phyloP scores from a whole-genome alignment of 2,888 invertebrate species.

The Flexamia atlantica region DNA sequence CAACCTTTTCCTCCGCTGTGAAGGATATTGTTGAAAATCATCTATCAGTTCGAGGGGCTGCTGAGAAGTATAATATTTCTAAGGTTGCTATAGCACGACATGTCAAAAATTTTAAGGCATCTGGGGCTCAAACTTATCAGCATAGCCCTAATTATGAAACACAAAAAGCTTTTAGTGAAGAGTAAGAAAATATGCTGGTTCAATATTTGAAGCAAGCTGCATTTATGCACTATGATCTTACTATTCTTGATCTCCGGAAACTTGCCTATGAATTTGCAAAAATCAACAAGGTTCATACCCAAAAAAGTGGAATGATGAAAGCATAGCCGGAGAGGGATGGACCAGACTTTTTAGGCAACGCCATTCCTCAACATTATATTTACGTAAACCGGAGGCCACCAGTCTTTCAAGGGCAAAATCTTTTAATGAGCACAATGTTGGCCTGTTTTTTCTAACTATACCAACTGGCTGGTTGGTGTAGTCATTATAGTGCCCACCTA shows the following conservation, averaged over 20 bases:
- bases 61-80: slow-evolving; percentile 60
- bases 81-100: slow-evolving; percentile 54
- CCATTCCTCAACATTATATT: slow-evolving; percentile 57
- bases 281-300: slow-evolving; percentile 64
- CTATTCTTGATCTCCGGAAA: slow-evolving; percentile 62
- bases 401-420: slow-evolving; percentile 62
- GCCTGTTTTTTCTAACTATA: slow-evolving; percentile 55
- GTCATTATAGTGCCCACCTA: too few species aligned
- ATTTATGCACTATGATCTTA: slow-evolving; percentile 64
- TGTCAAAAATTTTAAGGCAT: slow-evolving; percentile 54
- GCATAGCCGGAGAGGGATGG: slow-evolving; percentile 66
- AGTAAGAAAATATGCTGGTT: slow-evolving; percentile 53
- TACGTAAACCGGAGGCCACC: slow-evolving; percentile 63
- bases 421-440: slow-evolving; percentile 63
- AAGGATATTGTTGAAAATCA: slow-evolving; percentile 53
- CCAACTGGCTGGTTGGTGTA: too few species aligned
- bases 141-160: slow-evolving; percentile 45
- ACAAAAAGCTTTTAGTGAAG: slow-evolving; percentile 59
- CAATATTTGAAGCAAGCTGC: slow-evolving; percentile 64
- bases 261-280: slow-evolving; percentile 67
- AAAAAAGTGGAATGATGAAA: slow-evolving; percentile 64
- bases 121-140: slow-evolving; percentile 23
- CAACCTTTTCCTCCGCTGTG: slow-evolving; percentile 52
- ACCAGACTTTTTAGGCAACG: slow-evolving; percentile 64
- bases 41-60: slow-evolving; percentile 57